Percentiles rank a stretch among this genome's conserved stretches.
Conservation (phyloP, 2,113 vertebrate species). For the Noctilio leporinus region DNA sequence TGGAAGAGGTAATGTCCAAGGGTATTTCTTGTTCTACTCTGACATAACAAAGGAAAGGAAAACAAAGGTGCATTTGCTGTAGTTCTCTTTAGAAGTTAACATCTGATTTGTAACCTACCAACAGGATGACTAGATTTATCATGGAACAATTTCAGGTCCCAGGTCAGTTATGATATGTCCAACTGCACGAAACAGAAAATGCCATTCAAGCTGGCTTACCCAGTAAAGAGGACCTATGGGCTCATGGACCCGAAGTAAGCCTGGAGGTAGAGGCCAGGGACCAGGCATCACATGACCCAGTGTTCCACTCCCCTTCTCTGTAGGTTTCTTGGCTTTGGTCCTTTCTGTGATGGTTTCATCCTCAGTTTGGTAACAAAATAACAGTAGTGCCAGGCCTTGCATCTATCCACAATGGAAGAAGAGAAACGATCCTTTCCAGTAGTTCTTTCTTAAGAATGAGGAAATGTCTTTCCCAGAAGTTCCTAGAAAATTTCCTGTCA, state of each 20-base stretch:
- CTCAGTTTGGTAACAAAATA: background rate
- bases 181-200: background rate
- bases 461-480: background rate
- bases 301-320: background rate
- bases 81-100: background rate
- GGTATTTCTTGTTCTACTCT: background rate
- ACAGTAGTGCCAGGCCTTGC: background rate
- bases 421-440: background rate
- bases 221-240: background rate
- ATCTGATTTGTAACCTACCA: background rate
- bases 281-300: background rate
- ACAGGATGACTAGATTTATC: background rate
- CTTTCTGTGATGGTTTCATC: background rate
- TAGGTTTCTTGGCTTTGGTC: background rate
- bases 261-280: background rate
- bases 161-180: background rate
- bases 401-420: background rate
- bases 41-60: background rate
- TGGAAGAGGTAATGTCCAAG: background rate
- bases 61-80: background rate
- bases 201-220: background rate
- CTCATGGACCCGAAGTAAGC: background rate
- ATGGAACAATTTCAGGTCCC: background rate
- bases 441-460: background rate
- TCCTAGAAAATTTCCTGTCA: background rate